Evolutionary conservation across 2,113 vertebrate species (phyloP).

Genomic region (Candoia aspera): DNA sequence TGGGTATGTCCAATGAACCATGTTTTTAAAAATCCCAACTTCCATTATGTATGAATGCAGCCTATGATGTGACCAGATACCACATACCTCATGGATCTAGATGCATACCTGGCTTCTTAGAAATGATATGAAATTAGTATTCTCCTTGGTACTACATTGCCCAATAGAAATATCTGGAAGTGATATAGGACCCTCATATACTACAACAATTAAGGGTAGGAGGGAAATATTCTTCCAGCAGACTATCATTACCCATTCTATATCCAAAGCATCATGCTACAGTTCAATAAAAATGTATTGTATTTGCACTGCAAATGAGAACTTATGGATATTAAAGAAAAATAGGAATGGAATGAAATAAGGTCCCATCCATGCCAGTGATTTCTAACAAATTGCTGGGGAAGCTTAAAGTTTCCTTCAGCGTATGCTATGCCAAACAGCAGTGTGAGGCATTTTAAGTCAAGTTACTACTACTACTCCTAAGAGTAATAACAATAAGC

Average conservation of each 20-base stretch:
- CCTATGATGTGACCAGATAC: not conserved
- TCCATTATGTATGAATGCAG: not conserved
- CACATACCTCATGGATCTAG: not conserved
- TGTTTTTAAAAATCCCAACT: not conserved
- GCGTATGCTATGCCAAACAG: not conserved
- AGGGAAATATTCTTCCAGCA: not conserved
- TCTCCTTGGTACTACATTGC: not conserved
- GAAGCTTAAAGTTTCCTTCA: not conserved
- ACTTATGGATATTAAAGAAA: not conserved
- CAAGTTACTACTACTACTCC: not conserved
- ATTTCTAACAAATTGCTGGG: not conserved
- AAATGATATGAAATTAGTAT: not conserved
- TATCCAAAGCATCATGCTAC: not conserved
- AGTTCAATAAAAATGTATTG: not conserved
- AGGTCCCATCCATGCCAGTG: not conserved
- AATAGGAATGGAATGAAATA: not conserved
- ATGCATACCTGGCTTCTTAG: not conserved
- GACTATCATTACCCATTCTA: not conserved
- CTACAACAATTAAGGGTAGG: not conserved
- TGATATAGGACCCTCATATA: not conserved
- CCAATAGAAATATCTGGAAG: not conserved
- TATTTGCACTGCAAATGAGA: not conserved
- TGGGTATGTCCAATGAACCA: not conserved
- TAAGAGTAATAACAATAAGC: slow-evolving; percentile 10
- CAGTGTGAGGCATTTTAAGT: not conserved